A percentile compares a stretch with the other conserved stretches of the same genome.
Conservation (phyloP, 2,113 vertebrate genomes). For the Irena cyanogastra region DNA sequence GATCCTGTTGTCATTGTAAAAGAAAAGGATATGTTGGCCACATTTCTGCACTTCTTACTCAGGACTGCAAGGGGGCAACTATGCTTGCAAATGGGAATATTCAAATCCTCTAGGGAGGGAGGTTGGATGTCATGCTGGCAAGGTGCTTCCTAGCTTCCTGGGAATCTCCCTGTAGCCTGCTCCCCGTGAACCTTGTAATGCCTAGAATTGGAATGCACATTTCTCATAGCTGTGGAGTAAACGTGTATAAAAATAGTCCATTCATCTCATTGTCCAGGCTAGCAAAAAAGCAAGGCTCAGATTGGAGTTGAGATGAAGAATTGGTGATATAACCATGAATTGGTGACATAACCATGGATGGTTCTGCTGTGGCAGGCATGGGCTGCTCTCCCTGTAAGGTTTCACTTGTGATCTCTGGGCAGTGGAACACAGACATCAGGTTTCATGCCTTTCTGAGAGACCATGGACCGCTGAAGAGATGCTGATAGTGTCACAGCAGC, state of each 20-base stretch:
- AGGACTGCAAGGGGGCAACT: not conserved
- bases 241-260: slow-evolving; percentile 44
- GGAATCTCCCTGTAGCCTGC: not conserved
- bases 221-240: slow-evolving; percentile 43
- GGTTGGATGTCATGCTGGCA: not conserved
- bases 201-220: slow-evolving; percentile 1
- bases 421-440: not conserved
- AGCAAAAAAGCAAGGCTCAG: not conserved
- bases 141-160: not conserved
- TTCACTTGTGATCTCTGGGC: not conserved
- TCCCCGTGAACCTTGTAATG: slow-evolving; percentile 5
- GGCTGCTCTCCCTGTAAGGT: not conserved
- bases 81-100: not conserved
- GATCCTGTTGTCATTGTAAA: not conserved
- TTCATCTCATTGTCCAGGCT: slow-evolving; percentile 46
- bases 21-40: not conserved
- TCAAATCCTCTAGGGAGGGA: not conserved
- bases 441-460: slow-evolving; percentile 38
- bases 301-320: not conserved
- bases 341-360: not conserved
- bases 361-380: not conserved
- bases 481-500: slow-evolving; percentile 3
- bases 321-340: too few relatives aligned
- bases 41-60: not conserved
- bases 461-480: not conserved